Base-by-base conservation (phyloP, 2,888 invertebrate species). In the Oligia latruncula region DNA sequence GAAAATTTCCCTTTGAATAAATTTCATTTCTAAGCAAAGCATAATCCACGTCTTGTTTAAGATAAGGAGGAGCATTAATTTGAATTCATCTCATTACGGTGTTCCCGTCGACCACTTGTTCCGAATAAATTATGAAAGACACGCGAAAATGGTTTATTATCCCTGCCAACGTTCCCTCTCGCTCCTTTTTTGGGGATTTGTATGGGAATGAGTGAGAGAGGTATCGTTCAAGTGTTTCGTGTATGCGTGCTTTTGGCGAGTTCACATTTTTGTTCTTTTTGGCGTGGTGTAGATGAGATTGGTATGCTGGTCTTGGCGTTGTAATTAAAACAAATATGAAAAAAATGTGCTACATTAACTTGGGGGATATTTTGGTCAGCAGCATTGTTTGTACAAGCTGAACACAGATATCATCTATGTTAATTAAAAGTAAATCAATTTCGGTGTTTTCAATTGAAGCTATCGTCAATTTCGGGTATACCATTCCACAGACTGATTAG, bases 11-110 rank as follows among this genome's bases (percentile, higher is more conserved):
- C 82, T 89, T 91, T 91, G 91, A 91, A 91, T 92, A 91, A 91
- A 92, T 91, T 88, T 89, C 90, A 90, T 89, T 91, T 90, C 91
- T 91, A 91, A 92, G 92, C 91, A 92, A 92, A 92, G 90, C 87
- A 92, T 92, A 92, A 92, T 92, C 92, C 91, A 81, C 88, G 88
- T 89, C 92, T 91, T 92, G 92, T 92, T 92, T 92, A 83, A 92
- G 92, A 92, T 92, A 92, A 92, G 92, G 90, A 90, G 89, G 85
- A 89, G 91, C 92, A 91, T 92, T 92, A 92, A 92, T 92, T 92
- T 91, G 91, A 92, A 92, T 92, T 92, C 92, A 92, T 92, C 92
- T 92, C 92, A 91, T 92, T 92, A 92, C 88, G 88, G 90, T 88
- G 87, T 88, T 87, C 89, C 90, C 89, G 89, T 79, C 90, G 89